A percentile compares a stretch with the other conserved stretches of the same genome.
These are phyloP conservation scores for Coleophora flavipennella DNA, from an alignment of 2,888 invertebrate genomes.

Conservation along the genomic window DNA sequence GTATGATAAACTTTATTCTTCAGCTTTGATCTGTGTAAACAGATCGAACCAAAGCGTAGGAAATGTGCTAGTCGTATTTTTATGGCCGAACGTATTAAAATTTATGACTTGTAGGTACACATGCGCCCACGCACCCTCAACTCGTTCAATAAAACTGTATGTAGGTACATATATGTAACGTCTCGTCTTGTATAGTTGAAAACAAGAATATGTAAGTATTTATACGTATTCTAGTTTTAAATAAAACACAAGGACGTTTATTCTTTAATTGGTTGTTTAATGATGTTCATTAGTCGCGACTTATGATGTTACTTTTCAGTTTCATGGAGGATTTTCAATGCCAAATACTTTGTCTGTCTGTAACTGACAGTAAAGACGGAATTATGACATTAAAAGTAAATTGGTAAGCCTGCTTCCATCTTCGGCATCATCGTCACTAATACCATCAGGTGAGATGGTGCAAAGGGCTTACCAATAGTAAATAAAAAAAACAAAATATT, in stretches of 20 bases:
- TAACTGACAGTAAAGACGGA: too few species aligned
- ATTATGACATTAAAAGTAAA: too few species aligned
- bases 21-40: slow-evolving; percentile 67
- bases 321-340: slow-evolving; percentile 6
- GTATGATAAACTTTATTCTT: slow-evolving; percentile 60
- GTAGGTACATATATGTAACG: slow-evolving; percentile 31
- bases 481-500: too few species aligned
- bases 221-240: too few species aligned
- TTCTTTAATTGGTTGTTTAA: slow-evolving; percentile 16
- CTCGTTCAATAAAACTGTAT: slow-evolving; percentile 38
- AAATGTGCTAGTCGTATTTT: slow-evolving; percentile 67
- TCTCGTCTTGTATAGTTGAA: slow-evolving; percentile 12
- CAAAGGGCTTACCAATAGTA: too few species aligned
- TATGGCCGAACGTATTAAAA: slow-evolving; percentile 57
- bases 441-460: too few species aligned
- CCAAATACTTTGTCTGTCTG: too few species aligned
- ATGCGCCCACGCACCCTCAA: slow-evolving; percentile 50
- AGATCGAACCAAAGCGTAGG: slow-evolving; percentile 66
- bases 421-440: too few species aligned
- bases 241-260: slow-evolving; percentile 37
- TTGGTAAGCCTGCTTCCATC: too few species aligned
- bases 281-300: slow-evolving; percentile 1
- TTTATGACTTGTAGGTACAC: slow-evolving; percentile 55
- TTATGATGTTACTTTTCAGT: slow-evolving; percentile 5
- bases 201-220: slow-evolving; percentile 30